phyloP scores from a whole-genome alignment of 2,888 invertebrate genomes.

The Drosophila greeni region DNA sequence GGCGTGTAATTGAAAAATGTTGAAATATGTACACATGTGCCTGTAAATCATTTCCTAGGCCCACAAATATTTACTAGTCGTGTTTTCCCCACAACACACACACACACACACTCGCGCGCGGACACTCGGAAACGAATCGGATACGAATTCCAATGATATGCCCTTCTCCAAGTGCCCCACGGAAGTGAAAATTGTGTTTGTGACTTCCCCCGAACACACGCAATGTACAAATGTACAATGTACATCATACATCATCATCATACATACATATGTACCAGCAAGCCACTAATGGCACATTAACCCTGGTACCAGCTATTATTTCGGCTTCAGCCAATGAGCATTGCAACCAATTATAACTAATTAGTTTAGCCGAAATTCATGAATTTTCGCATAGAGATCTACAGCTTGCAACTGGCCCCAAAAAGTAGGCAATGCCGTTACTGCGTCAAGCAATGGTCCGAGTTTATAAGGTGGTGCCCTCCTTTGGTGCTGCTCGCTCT shows the following conservation, averaged over 20 bases:
- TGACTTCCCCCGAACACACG: neutral
- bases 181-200: constrained; percentile 36
- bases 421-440: constrained; percentile 19
- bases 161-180: constrained; percentile 35
- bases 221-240: constrained; percentile 18
- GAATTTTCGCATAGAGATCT: constrained; percentile 5
- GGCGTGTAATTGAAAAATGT: constrained; percentile 17
- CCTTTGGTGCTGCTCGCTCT: neutral
- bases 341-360: constrained; percentile 1
- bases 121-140: constrained; percentile 12
- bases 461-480: neutral
- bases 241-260: neutral
- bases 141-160: constrained; percentile 12
- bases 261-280: neutral
- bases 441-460: constrained; percentile 3
- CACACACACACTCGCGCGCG: neutral
- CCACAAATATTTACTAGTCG: constrained; percentile 27
- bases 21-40: constrained; percentile 11
- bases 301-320: neutral
- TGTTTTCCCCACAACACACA: constrained; percentile 9
- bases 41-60: constrained; percentile 6
- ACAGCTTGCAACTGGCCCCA: constrained; percentile 13
- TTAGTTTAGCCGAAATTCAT: neutral
- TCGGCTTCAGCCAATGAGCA: neutral
- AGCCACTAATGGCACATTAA: neutral